phyloP scores from a whole-genome alignment of 2,113 vertebrate species.

The Sphaerodactylus townsendi region DNA sequence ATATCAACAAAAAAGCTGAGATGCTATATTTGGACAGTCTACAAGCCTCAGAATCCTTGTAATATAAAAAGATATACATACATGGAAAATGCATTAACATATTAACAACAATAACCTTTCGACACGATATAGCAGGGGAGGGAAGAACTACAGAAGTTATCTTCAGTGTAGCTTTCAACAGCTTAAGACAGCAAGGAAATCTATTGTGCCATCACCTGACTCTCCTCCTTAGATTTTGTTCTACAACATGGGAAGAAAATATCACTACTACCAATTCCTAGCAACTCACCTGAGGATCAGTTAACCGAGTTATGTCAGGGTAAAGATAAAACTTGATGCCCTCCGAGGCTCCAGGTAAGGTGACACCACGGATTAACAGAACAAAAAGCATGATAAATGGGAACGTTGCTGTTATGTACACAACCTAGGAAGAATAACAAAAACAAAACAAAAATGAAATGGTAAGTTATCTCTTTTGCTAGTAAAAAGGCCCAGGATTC shows the following conservation, averaged over 20 bases:
- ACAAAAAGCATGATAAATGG: slow-evolving; percentile 97
- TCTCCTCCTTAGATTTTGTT: neutral
- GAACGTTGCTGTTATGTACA: slow-evolving; percentile 97
- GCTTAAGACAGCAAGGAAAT: neutral
- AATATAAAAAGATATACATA: slow-evolving; percentile 56
- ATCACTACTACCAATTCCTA: fast-evolving
- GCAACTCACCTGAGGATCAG: slow-evolving; percentile 89
- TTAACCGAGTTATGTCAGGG: slow-evolving; percentile 88
- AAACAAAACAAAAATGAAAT: neutral
- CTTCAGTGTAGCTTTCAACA: slow-evolving; percentile 22
- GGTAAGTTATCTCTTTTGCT: neutral
- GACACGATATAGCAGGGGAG: slow-evolving; percentile 56
- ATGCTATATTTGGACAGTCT: slow-evolving; percentile 67
- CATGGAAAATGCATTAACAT: slow-evolving; percentile 50
- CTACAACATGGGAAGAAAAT: neutral
- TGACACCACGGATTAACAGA: slow-evolving; percentile 91
- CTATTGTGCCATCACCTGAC: neutral
- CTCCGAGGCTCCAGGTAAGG: slow-evolving; percentile 92
- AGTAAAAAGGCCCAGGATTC: neutral
- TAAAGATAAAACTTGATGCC: slow-evolving; percentile 99
- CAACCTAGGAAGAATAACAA: slow-evolving; percentile 69
- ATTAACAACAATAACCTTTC: slow-evolving; percentile 43
- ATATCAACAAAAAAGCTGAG: slow-evolving; percentile 69
- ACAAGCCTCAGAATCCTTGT: slow-evolving; percentile 67
- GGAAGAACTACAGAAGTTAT: slow-evolving; percentile 37